These are phyloP conservation scores for Trematomus bernacchii DNA, from an alignment of 2,797 vertebrate genomes.

Conservation along the genomic window DNA sequence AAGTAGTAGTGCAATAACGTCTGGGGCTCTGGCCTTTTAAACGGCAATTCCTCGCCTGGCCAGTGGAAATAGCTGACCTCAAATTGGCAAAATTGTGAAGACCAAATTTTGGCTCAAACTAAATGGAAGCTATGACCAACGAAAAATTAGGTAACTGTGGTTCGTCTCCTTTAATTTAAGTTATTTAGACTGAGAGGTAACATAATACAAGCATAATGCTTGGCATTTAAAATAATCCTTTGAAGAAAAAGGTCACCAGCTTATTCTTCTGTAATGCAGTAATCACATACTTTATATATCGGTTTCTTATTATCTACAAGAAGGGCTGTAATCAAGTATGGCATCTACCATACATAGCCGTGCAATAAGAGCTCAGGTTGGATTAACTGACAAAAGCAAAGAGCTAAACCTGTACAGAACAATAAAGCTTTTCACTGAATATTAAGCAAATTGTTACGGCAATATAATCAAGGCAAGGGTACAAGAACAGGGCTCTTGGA, in stretches of 20 bases:
- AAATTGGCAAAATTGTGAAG: conserved; percentile 61
- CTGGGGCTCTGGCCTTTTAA: conserved; percentile 54
- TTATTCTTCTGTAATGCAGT: conserved; percentile 19
- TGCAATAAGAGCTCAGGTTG: conserved; percentile 34
- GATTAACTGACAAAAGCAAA: conserved; percentile 33
- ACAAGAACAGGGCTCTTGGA: conserved; percentile 51
- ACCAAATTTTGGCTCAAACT: conserved; percentile 59
- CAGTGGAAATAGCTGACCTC: conserved; percentile 78
- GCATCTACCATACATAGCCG: conserved; percentile 33
- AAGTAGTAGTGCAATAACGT: conserved; percentile 59
- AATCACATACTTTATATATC: conserved; percentile 4
- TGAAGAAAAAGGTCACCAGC: conserved; percentile 17
- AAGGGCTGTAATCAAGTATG: conserved; percentile 34
- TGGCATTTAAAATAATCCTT: conserved; percentile 36
- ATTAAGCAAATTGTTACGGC: conserved; percentile 50
- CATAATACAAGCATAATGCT: conserved; percentile 25
- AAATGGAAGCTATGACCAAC: conserved; percentile 74
- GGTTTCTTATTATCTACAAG: conserved; percentile 33
- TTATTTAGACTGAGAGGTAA: conserved; percentile 48
- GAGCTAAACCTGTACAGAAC: conserved; percentile 33
- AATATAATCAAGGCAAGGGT: conserved; percentile 45
- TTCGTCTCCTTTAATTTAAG: conserved; percentile 49
- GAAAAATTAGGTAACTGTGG: conserved; percentile 72
- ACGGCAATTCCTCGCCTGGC: conserved; percentile 45
- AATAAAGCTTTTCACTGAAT: conserved; percentile 50